Percentiles rank a stretch among this genome's conserved stretches.
These are phyloP conservation scores for Pongo abelii DNA, from an alignment of 2,113 vertebrate species.

Conservation along the genomic window DNA sequence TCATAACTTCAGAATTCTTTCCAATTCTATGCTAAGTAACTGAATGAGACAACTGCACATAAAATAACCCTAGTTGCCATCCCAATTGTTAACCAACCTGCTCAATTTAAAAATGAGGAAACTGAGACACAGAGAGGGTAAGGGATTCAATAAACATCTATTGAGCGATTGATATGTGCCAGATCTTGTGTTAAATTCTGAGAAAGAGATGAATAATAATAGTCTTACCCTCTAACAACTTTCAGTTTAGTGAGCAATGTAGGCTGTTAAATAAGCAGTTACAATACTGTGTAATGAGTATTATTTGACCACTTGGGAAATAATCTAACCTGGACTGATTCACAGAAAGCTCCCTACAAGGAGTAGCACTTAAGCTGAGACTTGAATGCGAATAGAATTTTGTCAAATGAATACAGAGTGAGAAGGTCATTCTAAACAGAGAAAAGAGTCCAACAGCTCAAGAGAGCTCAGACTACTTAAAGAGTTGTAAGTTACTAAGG, in stretches of 20 bases:
- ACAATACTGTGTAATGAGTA: neutral
- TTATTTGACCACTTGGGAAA: neutral
- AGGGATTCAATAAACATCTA: neutral
- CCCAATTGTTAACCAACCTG: neutral
- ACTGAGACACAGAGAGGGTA: neutral
- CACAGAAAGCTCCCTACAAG: neutral
- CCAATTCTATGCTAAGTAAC: neutral
- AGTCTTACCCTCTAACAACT: neutral
- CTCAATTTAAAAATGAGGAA: neutral
- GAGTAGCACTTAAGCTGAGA: neutral
- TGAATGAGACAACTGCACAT: neutral
- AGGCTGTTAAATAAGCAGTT: neutral
- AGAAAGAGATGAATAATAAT: neutral
- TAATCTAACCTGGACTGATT: neutral
- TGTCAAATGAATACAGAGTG: neutral
- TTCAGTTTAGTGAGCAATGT: neutral
- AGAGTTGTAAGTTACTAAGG: neutral
- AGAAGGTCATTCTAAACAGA: neutral
- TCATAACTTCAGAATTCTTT: neutral
- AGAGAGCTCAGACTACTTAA: neutral
- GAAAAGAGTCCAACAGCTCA: neutral
- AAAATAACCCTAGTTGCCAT: neutral
- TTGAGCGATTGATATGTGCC: neutral
- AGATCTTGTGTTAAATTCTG: neutral
- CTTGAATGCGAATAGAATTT: neutral